These are phyloP conservation scores for Hipposideros larvatus DNA, from an alignment of 2,797 vertebrate genomes.

Conservation along the genomic window DNA sequence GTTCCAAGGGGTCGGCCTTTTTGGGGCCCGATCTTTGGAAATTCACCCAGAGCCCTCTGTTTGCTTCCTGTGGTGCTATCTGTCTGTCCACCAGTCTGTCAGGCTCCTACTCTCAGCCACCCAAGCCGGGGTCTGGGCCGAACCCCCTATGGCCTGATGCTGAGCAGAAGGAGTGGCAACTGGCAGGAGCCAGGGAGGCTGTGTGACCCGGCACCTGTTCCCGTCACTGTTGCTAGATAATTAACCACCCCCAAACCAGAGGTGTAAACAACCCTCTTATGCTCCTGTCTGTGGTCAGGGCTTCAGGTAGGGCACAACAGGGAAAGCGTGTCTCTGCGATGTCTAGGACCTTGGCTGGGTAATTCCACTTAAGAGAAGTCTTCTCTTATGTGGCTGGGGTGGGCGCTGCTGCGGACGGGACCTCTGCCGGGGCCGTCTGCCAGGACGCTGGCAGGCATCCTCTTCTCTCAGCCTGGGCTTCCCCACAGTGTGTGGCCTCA, in stretches of 20 bases:
- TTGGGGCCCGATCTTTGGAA: background rate
- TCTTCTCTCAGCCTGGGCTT: background rate
- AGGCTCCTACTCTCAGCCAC: background rate
- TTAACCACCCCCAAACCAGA: background rate
- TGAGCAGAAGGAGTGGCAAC: background rate
- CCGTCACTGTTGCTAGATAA: background rate
- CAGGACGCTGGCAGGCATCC: rapidly evolving
- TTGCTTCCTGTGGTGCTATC: background rate
- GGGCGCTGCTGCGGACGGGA: background rate
- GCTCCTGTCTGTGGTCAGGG: background rate
- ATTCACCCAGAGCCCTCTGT: rapidly evolving
- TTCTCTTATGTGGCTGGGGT: rapidly evolving
- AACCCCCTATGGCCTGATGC: background rate
- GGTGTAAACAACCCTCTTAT: rapidly evolving
- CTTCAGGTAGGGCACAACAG: background rate
- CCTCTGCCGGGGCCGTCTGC: background rate
- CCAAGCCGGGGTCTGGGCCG: background rate
- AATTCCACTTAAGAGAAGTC: background rate
- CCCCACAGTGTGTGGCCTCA: background rate
- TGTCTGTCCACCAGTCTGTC: background rate
- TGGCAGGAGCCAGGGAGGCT: background rate
- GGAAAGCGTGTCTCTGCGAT: background rate
- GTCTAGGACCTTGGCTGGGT: background rate
- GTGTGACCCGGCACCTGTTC: background rate
- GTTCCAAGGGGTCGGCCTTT: rapidly evolving